Percentiles rank a stretch among this genome's conserved stretches.
Conservation (phyloP, 2,113 vertebrate genomes). For the Oreocharis arfaki region DNA sequence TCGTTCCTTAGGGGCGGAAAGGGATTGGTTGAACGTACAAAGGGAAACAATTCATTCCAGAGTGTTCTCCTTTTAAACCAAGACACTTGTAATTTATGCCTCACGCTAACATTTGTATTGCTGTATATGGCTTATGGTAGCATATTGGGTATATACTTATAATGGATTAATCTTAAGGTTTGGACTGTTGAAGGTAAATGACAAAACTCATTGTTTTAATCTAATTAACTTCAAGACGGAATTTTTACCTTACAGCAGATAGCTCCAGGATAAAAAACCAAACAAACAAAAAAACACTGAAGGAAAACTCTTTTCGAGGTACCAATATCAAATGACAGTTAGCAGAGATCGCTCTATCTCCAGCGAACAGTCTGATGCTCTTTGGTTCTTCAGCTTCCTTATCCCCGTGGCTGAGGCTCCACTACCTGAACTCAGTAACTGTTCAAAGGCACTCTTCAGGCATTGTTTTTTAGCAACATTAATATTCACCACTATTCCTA, state of each 20-base stretch:
- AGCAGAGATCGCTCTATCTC: not conserved
- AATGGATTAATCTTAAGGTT: not conserved
- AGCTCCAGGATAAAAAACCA: not conserved
- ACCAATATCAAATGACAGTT: not conserved
- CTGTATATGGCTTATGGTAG: not conserved
- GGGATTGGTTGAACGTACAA: not conserved
- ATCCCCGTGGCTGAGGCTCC: not conserved
- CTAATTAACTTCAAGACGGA: not conserved
- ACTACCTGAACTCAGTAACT: not conserved
- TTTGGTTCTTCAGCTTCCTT: not conserved
- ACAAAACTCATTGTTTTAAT: not conserved
- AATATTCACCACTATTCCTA: not conserved
- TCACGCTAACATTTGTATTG: not conserved
- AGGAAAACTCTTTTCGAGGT: not conserved
- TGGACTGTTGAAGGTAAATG: not conserved
- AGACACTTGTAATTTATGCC: not conserved
- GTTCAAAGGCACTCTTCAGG: not conserved
- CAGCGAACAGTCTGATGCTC: not conserved
- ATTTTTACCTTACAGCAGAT: not conserved
- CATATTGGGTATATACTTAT: not conserved
- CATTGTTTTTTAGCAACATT: not conserved
- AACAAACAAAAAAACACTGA: not conserved
- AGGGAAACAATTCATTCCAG: not conserved
- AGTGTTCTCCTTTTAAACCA: not conserved
- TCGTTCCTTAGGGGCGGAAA: accelerated